A percentile compares a stretch with the other conserved stretches of the same genome.
Evolutionary conservation across 1,140 invertebrate species (phyloP).

Genomic region (Danaus melanippus): DNA sequence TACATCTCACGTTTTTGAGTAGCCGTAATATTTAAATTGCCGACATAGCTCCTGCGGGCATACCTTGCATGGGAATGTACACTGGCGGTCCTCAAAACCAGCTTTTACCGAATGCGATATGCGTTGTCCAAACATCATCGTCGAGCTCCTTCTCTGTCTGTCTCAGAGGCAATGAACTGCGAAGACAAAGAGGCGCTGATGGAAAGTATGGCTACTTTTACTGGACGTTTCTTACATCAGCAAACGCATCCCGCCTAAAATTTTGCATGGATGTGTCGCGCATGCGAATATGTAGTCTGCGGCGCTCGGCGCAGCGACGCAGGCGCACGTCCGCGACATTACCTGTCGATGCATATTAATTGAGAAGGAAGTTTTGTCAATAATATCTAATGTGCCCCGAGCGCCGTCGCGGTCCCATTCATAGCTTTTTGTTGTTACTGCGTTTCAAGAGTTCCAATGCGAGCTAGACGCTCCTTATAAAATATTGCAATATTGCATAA

Average conservation of each 20-base stretch:
- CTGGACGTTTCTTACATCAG: constrained; percentile 54
- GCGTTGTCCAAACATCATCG: constrained; percentile 43
- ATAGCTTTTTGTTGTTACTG: constrained; percentile 57
- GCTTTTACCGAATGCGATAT: constrained; percentile 60
- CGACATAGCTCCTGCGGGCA: constrained; percentile 62
- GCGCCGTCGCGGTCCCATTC: constrained; percentile 55
- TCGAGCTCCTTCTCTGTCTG: constrained; percentile 49
- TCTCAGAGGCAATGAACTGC: constrained; percentile 28
- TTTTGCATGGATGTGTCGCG: constrained; percentile 68
- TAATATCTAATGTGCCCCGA: constrained; percentile 68
- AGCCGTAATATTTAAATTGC: constrained; percentile 69
- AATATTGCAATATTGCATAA: constrained; percentile 53
- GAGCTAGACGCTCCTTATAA: constrained; percentile 50
- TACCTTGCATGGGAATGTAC: constrained; percentile 66
- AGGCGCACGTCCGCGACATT: constrained; percentile 58
- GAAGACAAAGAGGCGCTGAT: constrained; percentile 45
- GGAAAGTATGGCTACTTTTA: constrained; percentile 54
- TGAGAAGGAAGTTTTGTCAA: constrained; percentile 68
- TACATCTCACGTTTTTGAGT: constrained; percentile 68
- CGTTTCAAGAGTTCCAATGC: constrained; percentile 43
- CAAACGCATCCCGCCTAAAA: constrained; percentile 69
- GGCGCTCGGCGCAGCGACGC: constrained; percentile 31
- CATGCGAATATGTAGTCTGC: constrained; percentile 56
- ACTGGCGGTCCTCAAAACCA: constrained; percentile 57
- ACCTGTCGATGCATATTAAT: constrained; percentile 68